Evolutionary conservation across 2,797 vertebrate genomes (phyloP).

Genomic region (Epinephelus coioides): DNA sequence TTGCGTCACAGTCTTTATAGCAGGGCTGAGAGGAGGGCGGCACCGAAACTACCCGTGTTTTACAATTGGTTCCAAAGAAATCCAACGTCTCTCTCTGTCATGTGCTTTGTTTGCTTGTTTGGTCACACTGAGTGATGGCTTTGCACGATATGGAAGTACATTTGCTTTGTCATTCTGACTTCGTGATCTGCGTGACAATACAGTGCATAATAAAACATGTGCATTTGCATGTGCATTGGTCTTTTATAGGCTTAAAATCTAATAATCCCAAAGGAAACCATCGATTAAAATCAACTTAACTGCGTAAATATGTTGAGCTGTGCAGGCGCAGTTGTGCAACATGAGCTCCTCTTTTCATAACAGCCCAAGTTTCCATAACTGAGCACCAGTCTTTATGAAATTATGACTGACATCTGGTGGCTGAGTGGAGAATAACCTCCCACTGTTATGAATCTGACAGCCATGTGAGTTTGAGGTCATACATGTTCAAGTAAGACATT

Average conservation of each 20-base stretch:
- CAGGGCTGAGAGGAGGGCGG: conserved; percentile 56
- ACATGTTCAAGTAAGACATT: background rate
- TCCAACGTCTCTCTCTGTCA: conserved; percentile 22
- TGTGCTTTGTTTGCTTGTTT: conserved; percentile 30
- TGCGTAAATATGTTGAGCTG: background rate
- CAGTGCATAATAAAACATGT: background rate
- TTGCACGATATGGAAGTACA: background rate
- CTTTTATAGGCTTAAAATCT: background rate
- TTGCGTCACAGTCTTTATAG: conserved; percentile 59
- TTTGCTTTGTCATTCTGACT: conserved; percentile 27
- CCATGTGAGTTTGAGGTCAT: background rate
- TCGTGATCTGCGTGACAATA: background rate
- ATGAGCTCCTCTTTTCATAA: conserved; percentile 18
- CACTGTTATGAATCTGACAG: background rate
- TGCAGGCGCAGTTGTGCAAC: conserved; percentile 12
- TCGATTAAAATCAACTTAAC: background rate
- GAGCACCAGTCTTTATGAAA: conserved; percentile 12
- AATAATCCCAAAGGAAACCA: background rate
- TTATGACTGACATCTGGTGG: conserved; percentile 66
- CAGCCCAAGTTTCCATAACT: conserved; percentile 21
- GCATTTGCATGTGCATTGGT: background rate
- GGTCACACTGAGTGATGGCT: background rate
- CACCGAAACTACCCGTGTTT: conserved; percentile 51
- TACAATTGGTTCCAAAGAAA: conserved; percentile 57
- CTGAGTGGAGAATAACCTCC: background rate